These are phyloP conservation scores for Furcula furcula DNA, from an alignment of 2,888 invertebrate species.

Conservation along the genomic window DNA sequence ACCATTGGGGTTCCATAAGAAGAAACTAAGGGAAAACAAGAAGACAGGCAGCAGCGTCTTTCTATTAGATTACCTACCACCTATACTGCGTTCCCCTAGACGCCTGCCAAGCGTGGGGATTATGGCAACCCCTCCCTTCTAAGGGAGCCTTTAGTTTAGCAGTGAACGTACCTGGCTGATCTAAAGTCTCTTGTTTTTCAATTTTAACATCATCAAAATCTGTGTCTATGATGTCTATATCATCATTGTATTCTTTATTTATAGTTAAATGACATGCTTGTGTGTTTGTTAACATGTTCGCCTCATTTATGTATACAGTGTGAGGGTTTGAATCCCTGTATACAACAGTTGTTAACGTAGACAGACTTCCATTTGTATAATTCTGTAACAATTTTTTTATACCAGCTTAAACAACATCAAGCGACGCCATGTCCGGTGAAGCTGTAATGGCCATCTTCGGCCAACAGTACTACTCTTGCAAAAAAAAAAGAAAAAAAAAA, in stretches of 20 bases:
- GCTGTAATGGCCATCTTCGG: neutral
- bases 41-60: no score
- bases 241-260: neutral
- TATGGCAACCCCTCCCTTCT: no score
- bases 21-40: no score
- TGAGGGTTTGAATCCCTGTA: conserved; percentile 19
- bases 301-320: conserved; percentile 20
- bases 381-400: conserved; percentile 21
- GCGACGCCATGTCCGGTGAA: neutral
- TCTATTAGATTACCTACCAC: no score
- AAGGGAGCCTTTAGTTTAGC: no score
- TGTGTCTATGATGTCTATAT: neutral
- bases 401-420: neutral
- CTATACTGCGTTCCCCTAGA: no score
- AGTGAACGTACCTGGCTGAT: no score
- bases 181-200: neutral
- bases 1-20: no score
- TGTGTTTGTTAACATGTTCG: conserved; percentile 8
- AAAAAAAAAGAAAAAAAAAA: neutral
- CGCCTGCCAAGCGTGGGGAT: no score
- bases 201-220: neutral
- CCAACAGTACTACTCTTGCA: no score
- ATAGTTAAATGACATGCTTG: conserved; percentile 5
- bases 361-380: conserved; percentile 14
- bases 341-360: conserved; percentile 20